These are phyloP conservation scores for Herpailurus yagouaroundi DNA, from an alignment of 2,113 vertebrate species.

Conservation along the genomic window DNA sequence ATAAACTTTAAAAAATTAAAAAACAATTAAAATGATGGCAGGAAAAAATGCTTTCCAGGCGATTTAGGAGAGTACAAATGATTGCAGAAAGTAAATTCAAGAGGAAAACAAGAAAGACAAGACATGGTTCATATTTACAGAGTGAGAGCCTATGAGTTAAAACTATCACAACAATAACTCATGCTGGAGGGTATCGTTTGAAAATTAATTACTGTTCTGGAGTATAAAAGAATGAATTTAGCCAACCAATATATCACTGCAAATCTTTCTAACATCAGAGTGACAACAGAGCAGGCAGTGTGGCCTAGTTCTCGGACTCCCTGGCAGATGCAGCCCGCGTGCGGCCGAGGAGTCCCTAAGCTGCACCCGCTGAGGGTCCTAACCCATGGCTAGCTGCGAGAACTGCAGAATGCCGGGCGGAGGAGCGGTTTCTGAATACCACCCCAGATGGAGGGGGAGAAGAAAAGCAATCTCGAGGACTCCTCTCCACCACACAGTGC, in stretches of 20 bases:
- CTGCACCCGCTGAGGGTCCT: not conserved
- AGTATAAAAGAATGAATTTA: constrained; percentile 32
- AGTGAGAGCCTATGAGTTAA: not conserved
- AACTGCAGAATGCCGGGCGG: not conserved
- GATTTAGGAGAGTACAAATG: not conserved
- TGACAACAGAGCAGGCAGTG: not conserved
- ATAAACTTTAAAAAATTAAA: too few relatives aligned
- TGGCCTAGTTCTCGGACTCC: not conserved
- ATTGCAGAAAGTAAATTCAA: constrained; percentile 27
- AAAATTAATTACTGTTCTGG: constrained; percentile 9
- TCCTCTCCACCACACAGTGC: not conserved
- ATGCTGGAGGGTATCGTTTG: not conserved
- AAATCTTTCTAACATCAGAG: not conserved
- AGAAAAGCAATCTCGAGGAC: not conserved
- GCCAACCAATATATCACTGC: not conserved
- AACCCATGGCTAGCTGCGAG: not conserved
- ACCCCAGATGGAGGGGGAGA: not conserved
- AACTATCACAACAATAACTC: not conserved
- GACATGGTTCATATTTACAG: not conserved
- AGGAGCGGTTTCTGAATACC: not conserved
- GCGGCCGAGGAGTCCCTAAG: not conserved
- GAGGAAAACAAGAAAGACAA: constrained; percentile 7
- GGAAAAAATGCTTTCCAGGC: not conserved
- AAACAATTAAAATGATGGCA: not conserved
- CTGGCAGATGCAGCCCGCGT: not conserved